phyloP scores from a whole-genome alignment of 2,797 vertebrate genomes.

The Pyrocephalus nanus region DNA sequence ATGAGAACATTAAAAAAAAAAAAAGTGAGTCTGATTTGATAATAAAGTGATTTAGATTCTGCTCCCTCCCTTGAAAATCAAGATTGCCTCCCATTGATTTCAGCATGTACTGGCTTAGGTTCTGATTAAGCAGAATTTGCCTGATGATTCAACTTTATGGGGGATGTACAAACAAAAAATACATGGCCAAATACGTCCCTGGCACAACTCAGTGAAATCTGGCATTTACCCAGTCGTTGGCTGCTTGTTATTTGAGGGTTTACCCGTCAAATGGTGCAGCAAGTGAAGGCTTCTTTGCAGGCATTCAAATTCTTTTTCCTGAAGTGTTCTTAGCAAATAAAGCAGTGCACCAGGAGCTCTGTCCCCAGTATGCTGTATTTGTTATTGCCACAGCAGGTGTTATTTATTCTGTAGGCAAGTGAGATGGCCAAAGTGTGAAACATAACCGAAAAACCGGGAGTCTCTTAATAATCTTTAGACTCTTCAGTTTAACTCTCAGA shows the following conservation, averaged over 20 bases:
- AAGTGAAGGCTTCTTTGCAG: neutral
- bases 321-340: neutral
- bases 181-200: neutral
- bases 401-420: neutral
- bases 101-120: neutral
- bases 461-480: neutral
- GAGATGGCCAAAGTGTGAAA: neutral
- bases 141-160: conserved; percentile 32
- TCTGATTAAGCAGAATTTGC: conserved; percentile 22
- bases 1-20: neutral
- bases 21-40: neutral
- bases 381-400: neutral
- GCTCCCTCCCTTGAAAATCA: neutral
- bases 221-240: neutral
- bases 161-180: conserved; percentile 2
- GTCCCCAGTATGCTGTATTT: neutral
- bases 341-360: neutral
- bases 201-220: conserved; percentile 11
- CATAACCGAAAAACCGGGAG: neutral
- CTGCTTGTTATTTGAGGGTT: neutral
- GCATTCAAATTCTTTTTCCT: neutral
- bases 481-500: neutral
- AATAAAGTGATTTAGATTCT: neutral
- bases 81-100: neutral
- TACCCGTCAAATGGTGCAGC: neutral